Evolutionary conservation across 2,888 invertebrate species (phyloP), one percentile per base, ranked within the genome.

Genomic region (Metalampra italica): DNA sequence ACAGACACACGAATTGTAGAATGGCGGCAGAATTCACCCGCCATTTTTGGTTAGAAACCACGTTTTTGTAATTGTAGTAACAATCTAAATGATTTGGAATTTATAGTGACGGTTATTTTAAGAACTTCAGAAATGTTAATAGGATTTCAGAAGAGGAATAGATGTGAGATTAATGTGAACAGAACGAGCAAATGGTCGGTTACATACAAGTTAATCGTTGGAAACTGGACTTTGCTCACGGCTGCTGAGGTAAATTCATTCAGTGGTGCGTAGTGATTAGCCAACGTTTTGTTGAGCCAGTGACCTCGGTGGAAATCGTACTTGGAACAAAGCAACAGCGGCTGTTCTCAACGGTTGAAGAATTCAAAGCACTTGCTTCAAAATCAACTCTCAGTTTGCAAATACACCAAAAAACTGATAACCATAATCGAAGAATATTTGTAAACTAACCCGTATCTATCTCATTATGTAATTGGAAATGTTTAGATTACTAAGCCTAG

Each of bases 281-380:
- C 75, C 71, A 84, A 86, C 70, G 75, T 77, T 78, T 75, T 74
- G 76, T 79, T 72, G 62, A 80, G 72, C 74, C 62, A 67, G 68
- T 76, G 84, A 79, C 87, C 87, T 87, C 83, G 83, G 69, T 67
- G 66, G 62, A 72, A 81, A 78, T 76, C 65, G 75, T 74, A 78
- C 76, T 77, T 78, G 69, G 73, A 82, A 83, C 83, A 82, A 83
- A 80, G 81, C 78, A 71, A 64, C 60, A 56, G 60, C 66, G 57
- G 59, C 59, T 59, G 52, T 64, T 67, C 52, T 61, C 44, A 54
- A 60, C 55, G 53, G 56, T 59, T 56, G 45, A 65, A 50, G 65
- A 69, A 74, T 71, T 68, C 55, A 60, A 59, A 71, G 67, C 60
- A 68, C 50, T 59, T 39, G 58, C 64, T 68, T 60, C 54, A 53